Base-by-base conservation (phyloP, 2,888 invertebrate genomes). In the Epinotia ramella region DNA sequence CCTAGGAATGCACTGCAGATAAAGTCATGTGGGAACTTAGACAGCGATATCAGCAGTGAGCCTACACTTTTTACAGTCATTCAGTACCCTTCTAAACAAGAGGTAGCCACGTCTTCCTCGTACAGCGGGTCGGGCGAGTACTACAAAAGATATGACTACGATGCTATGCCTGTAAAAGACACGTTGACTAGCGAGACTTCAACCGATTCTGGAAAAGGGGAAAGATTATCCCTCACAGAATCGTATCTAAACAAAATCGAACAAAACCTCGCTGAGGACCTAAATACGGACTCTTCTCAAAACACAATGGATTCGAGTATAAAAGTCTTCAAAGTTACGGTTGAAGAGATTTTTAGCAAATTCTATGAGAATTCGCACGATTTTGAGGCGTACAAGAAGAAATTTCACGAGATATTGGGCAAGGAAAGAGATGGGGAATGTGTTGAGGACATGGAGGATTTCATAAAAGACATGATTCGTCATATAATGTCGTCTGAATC, bases 381-480 rank as follows among this genome's bases (percentile, higher is more conserved):
- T 73, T 90, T 89, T 75, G 92, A 94, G 77, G 67, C 82, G 2
- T 93, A 91, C 77, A 93, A 92, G 78, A 82, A 84, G 65, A 88
- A 88, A 74, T 93, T 89, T 79, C 80, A 90, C n/a, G 89, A 89
- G 4, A 92, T 93, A 67, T 78, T 93, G 46, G 81, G 81, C 6
- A 91, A 87, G 74, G 90, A 86, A 77, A 84, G 83, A 53, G 87
- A 84, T 49, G 87, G 84, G 2, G 88, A 90, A 5, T 86, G 88
- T 1, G 73, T 91, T 0, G 81, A 80, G 9, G 90, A 91, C 70
- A 91, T 92, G 91, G 91, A 92, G 80, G 85, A 88, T 2, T 92
- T 93, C 73, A 89, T 93, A 64, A 91, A 86, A 80, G 91, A 92
- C 56, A 89, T 92, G 86, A 88, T 93, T 77, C 88, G 90, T 12